Evolutionary conservation across 2,888 invertebrate species (phyloP).

Genomic region (Rhagonycha lutea): DNA sequence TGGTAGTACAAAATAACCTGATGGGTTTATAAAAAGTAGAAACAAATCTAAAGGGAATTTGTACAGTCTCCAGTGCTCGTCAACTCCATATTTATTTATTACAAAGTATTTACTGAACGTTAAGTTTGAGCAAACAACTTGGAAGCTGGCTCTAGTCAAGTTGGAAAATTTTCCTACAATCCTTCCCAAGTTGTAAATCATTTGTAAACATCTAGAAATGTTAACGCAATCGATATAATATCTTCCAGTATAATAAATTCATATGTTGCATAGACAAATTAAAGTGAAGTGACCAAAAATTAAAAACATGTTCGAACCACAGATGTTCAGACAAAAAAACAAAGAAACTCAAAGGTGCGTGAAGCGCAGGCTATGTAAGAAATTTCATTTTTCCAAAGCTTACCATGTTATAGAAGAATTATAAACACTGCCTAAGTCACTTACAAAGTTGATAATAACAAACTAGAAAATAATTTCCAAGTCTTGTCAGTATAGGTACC

Average conservation of each 20-base stretch:
- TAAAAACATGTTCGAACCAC: background rate
- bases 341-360: background rate
- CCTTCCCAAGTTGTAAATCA: background rate
- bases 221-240: background rate
- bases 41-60: background rate
- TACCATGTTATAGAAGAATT: background rate
- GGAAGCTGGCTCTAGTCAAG: background rate
- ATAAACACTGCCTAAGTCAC: background rate
- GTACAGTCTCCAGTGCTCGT: background rate
- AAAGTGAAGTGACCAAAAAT: too few species aligned
- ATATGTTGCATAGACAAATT: background rate
- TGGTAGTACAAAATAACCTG: too few species aligned
- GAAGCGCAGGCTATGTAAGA: background rate
- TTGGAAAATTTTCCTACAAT: background rate
- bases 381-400: background rate
- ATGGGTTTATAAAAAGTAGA: too few species aligned
- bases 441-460: background rate
- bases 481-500: background rate
- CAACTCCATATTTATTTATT: background rate
- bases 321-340: background rate
- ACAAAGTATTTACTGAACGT: background rate
- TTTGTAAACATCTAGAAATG: background rate
- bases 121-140: background rate
- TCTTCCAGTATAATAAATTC: background rate
- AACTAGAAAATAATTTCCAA: background rate